Percentiles rank a stretch among this genome's conserved stretches.
Conservation (phyloP, 2,113 vertebrate genomes). For the Propithecus coquereli region DNA sequence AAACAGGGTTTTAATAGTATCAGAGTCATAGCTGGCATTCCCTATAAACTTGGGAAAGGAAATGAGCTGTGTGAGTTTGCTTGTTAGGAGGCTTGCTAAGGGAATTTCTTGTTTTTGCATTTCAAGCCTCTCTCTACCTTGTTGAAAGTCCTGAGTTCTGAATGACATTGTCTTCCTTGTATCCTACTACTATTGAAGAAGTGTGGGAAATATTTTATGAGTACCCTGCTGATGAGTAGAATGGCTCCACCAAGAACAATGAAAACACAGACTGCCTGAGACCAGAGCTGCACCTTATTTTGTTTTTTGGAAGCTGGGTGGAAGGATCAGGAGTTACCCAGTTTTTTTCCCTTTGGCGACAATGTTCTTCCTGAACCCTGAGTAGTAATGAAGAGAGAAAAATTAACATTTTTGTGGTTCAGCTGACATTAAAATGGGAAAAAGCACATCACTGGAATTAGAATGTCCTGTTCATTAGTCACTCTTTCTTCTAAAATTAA, state of each 20-base stretch:
- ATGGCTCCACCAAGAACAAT: not conserved
- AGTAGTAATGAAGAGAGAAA: conserved; percentile 58
- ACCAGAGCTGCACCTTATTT: not conserved
- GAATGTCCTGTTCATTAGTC: conserved; percentile 66
- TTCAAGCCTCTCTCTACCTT: not conserved
- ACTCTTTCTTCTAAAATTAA: conserved; percentile 69
- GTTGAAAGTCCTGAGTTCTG: not conserved
- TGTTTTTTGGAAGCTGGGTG: not conserved
- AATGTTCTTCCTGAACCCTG: conserved; percentile 20
- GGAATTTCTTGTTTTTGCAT: not conserved
- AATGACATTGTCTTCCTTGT: not conserved
- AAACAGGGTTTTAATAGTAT: not conserved
- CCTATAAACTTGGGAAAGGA: not conserved
- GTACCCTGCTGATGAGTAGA: not conserved
- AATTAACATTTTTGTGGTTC: conserved; percentile 67
- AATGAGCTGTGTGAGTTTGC: not conserved
- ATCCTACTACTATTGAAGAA: not conserved
- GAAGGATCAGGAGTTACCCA: not conserved
- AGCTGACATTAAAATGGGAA: conserved; percentile 59
- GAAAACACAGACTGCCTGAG: not conserved
- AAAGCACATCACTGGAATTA: conserved; percentile 62
- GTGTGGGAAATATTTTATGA: not conserved
- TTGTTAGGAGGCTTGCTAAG: not conserved
- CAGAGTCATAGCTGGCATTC: not conserved
- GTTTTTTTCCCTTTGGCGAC: not conserved